A percentile compares a stretch with the other conserved stretches of the same genome.
phyloP scores from a whole-genome alignment of 2,797 vertebrate species.

The Cossypha dichroa region DNA sequence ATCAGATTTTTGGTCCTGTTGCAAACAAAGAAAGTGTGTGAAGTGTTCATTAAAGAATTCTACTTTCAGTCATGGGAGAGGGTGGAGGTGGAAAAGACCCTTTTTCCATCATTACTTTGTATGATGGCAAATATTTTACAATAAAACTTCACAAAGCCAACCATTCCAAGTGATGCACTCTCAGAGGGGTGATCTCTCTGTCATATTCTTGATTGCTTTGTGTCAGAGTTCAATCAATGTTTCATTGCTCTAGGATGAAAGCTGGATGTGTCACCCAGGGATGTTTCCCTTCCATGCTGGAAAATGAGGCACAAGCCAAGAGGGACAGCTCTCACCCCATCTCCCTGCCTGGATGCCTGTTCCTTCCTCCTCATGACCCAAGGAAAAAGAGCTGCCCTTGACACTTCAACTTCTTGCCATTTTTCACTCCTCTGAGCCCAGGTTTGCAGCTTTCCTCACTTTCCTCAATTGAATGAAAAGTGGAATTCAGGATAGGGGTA shows the following conservation, averaged over 20 bases:
- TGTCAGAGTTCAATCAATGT: background rate
- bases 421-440: background rate
- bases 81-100: background rate
- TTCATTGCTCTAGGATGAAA: background rate
- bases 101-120: background rate
- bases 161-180: background rate
- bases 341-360: background rate
- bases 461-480: background rate
- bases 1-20: background rate
- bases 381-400: background rate
- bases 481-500: background rate
- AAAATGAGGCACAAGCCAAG: background rate
- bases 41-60: background rate
- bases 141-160: background rate
- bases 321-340: background rate
- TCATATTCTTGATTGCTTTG: background rate
- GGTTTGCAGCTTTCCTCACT: background rate
- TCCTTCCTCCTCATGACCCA: background rate
- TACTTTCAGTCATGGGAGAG: background rate
- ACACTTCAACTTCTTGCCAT: background rate
- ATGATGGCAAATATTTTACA: background rate
- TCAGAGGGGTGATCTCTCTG: background rate
- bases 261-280: rapidly evolving
- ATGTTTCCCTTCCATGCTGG: background rate
- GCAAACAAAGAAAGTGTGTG: background rate